Conservation (phyloP, 2,113 vertebrate species). For the Sander vitreus region DNA sequence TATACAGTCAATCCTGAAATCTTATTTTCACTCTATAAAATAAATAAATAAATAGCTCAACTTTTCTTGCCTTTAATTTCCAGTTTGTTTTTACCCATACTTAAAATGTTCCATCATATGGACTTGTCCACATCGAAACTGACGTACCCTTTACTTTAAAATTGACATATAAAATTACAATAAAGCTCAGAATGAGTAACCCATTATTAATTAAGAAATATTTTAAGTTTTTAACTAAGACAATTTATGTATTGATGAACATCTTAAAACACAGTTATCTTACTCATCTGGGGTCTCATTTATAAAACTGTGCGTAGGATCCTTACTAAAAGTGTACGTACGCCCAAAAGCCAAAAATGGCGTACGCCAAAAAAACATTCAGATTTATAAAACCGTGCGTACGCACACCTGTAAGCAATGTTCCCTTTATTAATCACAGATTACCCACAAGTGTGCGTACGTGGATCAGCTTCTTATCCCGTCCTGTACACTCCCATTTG, state of each 20-base stretch:
- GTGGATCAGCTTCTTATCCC: too few relatives aligned
- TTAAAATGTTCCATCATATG: neutral
- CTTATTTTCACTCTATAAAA: slow-evolving; percentile 2
- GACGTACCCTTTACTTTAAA: neutral
- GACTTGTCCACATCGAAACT: neutral
- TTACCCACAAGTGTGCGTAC: too few relatives aligned
- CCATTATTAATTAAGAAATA: neutral
- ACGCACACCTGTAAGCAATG: too few relatives aligned
- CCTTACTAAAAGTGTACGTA: too few relatives aligned
- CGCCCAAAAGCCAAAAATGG: too few relatives aligned
- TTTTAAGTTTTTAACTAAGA: neutral
- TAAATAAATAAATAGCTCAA: neutral
- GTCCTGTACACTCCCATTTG: too few relatives aligned
- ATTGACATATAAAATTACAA: neutral
- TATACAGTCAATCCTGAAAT: slow-evolving; percentile 15
- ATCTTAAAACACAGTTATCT: neutral
- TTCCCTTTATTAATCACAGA: too few relatives aligned
- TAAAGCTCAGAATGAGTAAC: neutral
- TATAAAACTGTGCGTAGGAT: too few relatives aligned
- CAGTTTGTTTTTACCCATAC: neutral
- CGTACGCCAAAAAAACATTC: too few relatives aligned
- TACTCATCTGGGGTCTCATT: too few relatives aligned
- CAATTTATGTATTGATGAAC: neutral
- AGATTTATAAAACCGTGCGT: too few relatives aligned
- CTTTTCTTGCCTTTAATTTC: neutral